Percentiles rank a stretch among this genome's conserved stretches.
Evolutionary conservation across 2,888 invertebrate species (phyloP).

Genomic region (Gnatocerus cornutus): DNA sequence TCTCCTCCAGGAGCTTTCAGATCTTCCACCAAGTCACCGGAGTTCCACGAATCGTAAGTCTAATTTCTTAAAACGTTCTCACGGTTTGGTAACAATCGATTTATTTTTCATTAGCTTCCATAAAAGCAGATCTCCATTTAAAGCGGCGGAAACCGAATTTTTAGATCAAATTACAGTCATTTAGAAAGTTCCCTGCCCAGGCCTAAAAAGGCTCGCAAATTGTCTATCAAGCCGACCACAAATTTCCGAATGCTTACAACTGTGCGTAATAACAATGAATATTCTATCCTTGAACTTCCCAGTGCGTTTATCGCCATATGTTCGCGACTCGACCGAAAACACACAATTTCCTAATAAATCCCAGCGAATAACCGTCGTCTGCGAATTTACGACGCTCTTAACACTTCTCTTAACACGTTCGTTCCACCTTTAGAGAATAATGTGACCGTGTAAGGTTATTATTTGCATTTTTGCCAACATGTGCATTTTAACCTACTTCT

Average conservation of each 20-base stretch:
- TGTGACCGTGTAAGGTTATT: slow-evolving; percentile 27
- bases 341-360: slow-evolving; percentile 40
- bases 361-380: slow-evolving; percentile 10
- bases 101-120: slow-evolving; percentile 28
- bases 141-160: slow-evolving; percentile 21
- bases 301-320: slow-evolving; percentile 50
- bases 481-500: slow-evolving; percentile 52
- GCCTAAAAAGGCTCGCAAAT: background rate
- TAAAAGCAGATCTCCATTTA: slow-evolving; percentile 34
- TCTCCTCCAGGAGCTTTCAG: slow-evolving; percentile 69
- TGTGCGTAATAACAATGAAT: slow-evolving; percentile 22
- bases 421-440: slow-evolving; percentile 23
- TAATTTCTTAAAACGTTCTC: slow-evolving; percentile 12
- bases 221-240: background rate
- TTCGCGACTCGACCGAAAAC: slow-evolving; percentile 46
- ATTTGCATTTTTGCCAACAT: slow-evolving; percentile 50
- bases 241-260: background rate
- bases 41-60: slow-evolving; percentile 73
- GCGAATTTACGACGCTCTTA: slow-evolving; percentile 33
- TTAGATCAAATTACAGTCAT: slow-evolving; percentile 16
- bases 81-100: slow-evolving; percentile 1
- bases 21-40: slow-evolving; percentile 68
- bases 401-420: slow-evolving; percentile 33
- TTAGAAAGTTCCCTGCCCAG: slow-evolving; percentile 27
- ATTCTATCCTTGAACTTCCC: slow-evolving; percentile 55